These are phyloP conservation scores for Tychaedon coryphoeus DNA, from an alignment of 2,113 vertebrate species.

Conservation along the genomic window DNA sequence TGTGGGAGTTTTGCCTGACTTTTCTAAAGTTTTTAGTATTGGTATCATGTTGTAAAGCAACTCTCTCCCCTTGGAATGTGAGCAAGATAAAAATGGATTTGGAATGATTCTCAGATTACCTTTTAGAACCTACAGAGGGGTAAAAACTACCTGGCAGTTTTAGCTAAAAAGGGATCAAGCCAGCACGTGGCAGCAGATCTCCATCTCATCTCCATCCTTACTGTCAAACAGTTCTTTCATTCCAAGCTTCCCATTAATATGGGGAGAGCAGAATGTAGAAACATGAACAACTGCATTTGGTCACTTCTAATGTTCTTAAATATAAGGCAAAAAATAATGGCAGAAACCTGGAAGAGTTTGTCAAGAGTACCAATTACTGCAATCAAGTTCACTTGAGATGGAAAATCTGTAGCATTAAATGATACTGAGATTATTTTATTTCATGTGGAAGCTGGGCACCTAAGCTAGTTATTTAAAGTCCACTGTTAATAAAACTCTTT, in stretches of 20 bases:
- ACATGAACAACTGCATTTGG: neutral
- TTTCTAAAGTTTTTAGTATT: neutral
- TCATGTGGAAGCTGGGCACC: neutral
- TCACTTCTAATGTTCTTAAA: neutral
- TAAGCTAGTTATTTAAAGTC: neutral
- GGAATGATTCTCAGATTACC: neutral
- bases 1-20: neutral
- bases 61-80: neutral
- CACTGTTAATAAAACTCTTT: neutral
- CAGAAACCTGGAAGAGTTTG: neutral
- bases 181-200: neutral
- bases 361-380: neutral
- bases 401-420: neutral
- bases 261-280: neutral
- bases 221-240: neutral
- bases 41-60: neutral
- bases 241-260: neutral
- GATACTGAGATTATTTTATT: neutral
- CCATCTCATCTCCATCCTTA: neutral
- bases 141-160: neutral
- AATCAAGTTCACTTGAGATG: neutral
- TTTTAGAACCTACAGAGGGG: neutral
- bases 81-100: neutral
- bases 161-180: neutral
- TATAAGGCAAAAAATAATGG: neutral